phyloP scores from a whole-genome alignment of 2,113 vertebrate genomes.

The Morone saxatilis region DNA sequence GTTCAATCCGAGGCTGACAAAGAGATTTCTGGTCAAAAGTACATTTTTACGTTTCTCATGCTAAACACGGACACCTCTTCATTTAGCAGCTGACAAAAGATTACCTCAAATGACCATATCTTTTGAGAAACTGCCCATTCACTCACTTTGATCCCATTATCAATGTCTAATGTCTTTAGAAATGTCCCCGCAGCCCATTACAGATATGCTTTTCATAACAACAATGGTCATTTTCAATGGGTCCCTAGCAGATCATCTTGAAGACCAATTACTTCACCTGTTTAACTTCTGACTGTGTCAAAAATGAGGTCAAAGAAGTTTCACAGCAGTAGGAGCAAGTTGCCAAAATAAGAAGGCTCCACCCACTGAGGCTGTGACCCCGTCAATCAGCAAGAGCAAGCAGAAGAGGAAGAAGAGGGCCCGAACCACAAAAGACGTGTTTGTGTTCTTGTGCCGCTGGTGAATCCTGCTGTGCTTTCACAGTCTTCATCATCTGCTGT shows the following conservation, averaged over 20 bases:
- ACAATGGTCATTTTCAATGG: neutral
- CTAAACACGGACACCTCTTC: neutral
- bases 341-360: slow-evolving; percentile 32
- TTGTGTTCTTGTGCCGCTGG: slow-evolving; percentile 9
- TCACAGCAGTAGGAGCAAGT: slow-evolving; percentile 1
- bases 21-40: neutral
- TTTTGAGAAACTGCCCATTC: slow-evolving; percentile 34
- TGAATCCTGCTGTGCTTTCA: neutral
- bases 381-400: slow-evolving; percentile 16
- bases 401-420: no score
- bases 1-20: neutral
- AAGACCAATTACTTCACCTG: slow-evolving; percentile 6
- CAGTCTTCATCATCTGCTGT: slow-evolving; percentile 13
- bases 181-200: neutral
- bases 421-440: neutral
- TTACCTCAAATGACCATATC: slow-evolving; percentile 12
- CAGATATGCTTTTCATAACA: slow-evolving; percentile 18
- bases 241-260: neutral
- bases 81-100: slow-evolving; percentile 40
- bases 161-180: slow-evolving; percentile 18
- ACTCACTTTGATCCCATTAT: slow-evolving; percentile 4
- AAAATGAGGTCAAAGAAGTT: neutral
- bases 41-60: neutral
- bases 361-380: slow-evolving; percentile 19
- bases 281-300: slow-evolving; percentile 7